Conservation (phyloP, 2,113 vertebrate species). For the Mixornis gularis region DNA sequence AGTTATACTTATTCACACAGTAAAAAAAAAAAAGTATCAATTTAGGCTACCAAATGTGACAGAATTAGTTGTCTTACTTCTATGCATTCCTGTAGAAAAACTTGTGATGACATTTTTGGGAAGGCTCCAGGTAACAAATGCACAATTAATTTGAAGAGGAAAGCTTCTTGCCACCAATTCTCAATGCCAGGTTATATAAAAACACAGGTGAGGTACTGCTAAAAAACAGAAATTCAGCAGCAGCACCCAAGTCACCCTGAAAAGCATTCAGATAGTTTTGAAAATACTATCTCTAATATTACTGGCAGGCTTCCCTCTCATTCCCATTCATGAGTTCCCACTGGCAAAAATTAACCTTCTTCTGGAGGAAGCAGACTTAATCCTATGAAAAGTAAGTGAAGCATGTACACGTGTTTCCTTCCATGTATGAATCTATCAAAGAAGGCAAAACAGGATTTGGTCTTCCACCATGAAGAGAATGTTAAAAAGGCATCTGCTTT, state of each 20-base stretch:
- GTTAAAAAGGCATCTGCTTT: neutral
- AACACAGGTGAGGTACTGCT: neutral
- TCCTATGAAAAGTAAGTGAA: neutral
- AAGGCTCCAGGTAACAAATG: neutral
- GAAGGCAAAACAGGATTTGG: neutral
- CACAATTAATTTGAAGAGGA: neutral
- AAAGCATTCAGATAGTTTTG: neutral
- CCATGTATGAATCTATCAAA: neutral
- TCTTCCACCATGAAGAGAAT: neutral
- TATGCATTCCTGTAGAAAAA: neutral
- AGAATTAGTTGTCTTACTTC: neutral
- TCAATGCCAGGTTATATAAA: neutral
- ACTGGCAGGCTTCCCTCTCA: neutral
- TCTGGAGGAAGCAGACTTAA: neutral
- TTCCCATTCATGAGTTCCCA: neutral
- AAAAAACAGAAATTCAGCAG: neutral
- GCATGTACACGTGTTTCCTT: neutral
- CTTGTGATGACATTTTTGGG: neutral
- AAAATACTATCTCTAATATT: neutral
- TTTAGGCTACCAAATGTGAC: neutral
- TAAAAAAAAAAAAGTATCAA: neutral
- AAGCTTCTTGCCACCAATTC: neutral
- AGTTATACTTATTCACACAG: neutral
- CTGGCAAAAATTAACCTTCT: neutral
- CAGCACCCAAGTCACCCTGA: neutral